Evolutionary conservation across 2,113 vertebrate genomes (phyloP), one percentile per base, ranked within the genome.

Genomic region (Calidris pygmaea): DNA sequence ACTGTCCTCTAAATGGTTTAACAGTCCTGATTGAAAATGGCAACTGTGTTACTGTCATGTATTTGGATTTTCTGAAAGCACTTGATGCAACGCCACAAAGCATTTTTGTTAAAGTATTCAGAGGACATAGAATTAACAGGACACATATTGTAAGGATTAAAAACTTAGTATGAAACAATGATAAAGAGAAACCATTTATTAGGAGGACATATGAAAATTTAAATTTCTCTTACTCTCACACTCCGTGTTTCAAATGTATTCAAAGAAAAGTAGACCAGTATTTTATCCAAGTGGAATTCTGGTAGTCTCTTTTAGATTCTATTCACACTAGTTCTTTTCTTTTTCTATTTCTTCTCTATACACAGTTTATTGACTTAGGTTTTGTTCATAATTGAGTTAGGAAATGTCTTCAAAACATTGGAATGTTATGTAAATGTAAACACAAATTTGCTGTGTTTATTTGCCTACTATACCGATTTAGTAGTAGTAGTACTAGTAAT

Each of bases 171-270:
- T 23, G 23, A 66, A 53, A 29, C 22, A 70, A 18, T 20, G 2
- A 48, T 48, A 48, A 78, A 82, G 5, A 43, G 20, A 74, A 43
- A 63, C 0, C 0, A 58, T 29, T 62, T 1, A 32, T 63, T 86
- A 48, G 11, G 5, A 41, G 11, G 75, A 76, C 5, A 45, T 24
- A 47, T 1, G 2, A 67, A 86, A 60, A 60, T 37, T 50, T 52
- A 81, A 8, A 65, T 24, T 63, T 82, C 71, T 78, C 4, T 71
- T 58, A 20, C 9, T 58, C 4, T 27, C 4, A 53, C 2, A 10
- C 1, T 53, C 6, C 0, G 0, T 18, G 1, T 68, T 92, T 82
- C 14, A 56, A 79, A 83, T 14, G 1, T 15, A 2, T 55, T 88
- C 24, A 30, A 29, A 83, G 10, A 3, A 63, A 92, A 90, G 67